Evolutionary conservation across 2,888 invertebrate species (phyloP), one percentile per base, ranked within the genome.

Genomic region (Ornithoptera alexandrae): DNA sequence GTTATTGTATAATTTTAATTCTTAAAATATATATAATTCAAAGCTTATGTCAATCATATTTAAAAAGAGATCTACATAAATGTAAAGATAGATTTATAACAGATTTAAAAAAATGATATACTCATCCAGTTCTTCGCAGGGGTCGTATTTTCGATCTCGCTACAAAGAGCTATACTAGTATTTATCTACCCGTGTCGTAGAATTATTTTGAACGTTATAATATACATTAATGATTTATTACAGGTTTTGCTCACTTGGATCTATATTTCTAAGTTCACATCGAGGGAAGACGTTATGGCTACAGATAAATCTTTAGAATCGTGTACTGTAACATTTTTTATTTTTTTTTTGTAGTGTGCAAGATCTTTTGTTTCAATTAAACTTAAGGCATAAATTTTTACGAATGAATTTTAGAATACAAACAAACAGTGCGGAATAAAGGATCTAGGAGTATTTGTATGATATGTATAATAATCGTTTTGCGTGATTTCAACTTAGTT

Each of bases 231-330:
- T 90, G 90, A 91, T 90, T 91, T 91, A 89, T 85, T 90, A 88
- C 87, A 88, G 89, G 90, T 89, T 91, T 92, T 87, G 87, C 88
- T 88, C 84, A 84, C 85, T 79, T 84, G 84, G 84, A 88, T 89
- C 88, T 90, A 92, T 91, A 91, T 90, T 90, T 91, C 90, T 91
- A 88, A 87, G 87, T 89, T 89, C 89, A 85, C 88, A 87, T 90
- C 86, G 87, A 88, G 88, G 86, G 85, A 89, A 88, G 89, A 91
- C 88, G 88, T 90, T 90, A 91, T 91, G 87, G 89, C 86, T 88
- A 86, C 89, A 92, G 89, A 86, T 79, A 81, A 88, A 87, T 79
- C 86, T 72, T 72, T 90, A 76, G 91, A 91, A 88, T 87, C 79
- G 90, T 77, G 62, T 17, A 60, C 7, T n/a, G 22, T 39, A 60